Conservation (phyloP, 2,888 invertebrate genomes). For the Drosophila longiperda region DNA sequence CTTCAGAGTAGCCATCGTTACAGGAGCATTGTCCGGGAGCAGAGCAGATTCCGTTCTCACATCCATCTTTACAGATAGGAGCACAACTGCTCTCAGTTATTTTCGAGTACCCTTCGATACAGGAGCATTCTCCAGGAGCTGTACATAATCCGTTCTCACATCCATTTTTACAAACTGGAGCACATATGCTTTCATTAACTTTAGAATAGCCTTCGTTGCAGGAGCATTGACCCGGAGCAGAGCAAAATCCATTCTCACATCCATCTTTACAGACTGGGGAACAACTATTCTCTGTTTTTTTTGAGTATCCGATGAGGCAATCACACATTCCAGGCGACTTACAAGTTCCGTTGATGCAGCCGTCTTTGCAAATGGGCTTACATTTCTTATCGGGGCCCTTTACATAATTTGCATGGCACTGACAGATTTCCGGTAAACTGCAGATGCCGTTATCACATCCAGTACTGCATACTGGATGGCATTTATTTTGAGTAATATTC, state of each 20-base stretch:
- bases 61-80: conserved; percentile 11
- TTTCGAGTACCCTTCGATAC: not conserved
- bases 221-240: conserved; percentile 7
- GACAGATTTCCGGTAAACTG: conserved; percentile 46
- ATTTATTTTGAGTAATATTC: conserved; percentile 26
- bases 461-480: conserved; percentile 52
- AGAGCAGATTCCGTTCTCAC: conserved; percentile 21
- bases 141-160: conserved; percentile 29
- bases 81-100: conserved; percentile 8
- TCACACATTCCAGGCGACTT: conserved; percentile 89
- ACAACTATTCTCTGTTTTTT: not conserved
- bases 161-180: conserved; percentile 5
- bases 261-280: not conserved
- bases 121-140: conserved; percentile 10
- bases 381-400: conserved; percentile 39
- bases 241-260: conserved; percentile 30
- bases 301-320: conserved; percentile 87
- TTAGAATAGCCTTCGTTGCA: conserved; percentile 6
- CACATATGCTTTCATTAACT: conserved; percentile 8
- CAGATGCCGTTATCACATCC: conserved; percentile 64
- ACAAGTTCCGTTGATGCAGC: conserved; percentile 85
- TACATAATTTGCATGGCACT: conserved; percentile 41
- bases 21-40: conserved; percentile 19
- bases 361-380: conserved; percentile 60
- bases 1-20: conserved; percentile 2